These are phyloP conservation scores for Zaprionus inermis DNA, from an alignment of 1,140 invertebrate species.

Conservation along the genomic window DNA sequence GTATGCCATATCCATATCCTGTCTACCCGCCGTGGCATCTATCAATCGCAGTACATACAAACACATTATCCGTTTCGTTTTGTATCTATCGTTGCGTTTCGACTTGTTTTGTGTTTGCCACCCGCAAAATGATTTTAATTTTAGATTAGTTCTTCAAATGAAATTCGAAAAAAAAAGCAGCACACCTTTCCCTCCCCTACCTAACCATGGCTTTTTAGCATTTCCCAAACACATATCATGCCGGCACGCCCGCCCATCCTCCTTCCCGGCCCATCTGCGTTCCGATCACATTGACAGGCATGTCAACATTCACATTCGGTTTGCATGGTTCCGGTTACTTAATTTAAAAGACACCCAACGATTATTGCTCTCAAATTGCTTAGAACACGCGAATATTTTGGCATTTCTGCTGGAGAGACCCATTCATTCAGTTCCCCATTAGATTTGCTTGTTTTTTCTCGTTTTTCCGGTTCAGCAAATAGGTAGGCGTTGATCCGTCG, in stretches of 20 bases:
- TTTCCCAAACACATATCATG: constrained; percentile 42
- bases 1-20: constrained; percentile 28
- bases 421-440: constrained; percentile 23
- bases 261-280: not conserved
- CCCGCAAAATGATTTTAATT: constrained; percentile 73
- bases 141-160: constrained; percentile 66
- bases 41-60: constrained; percentile 50
- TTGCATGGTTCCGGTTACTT: constrained; percentile 77
- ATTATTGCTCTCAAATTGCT: constrained; percentile 79
- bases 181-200: constrained; percentile 12
- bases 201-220: constrained; percentile 22
- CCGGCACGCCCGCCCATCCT: not conserved
- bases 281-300: constrained; percentile 44
- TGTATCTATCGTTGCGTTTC: too few species aligned
- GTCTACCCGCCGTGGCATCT: constrained; percentile 25
- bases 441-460: constrained; percentile 27
- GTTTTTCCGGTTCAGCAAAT: constrained; percentile 62
- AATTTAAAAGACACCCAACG: constrained; percentile 82
- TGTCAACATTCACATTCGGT: constrained; percentile 60
- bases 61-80: constrained; percentile 47
- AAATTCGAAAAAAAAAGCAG: constrained; percentile 32
- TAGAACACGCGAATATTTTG: constrained; percentile 72
- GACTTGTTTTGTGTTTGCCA: constrained; percentile 39
- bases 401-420: constrained; percentile 7
- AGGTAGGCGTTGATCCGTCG: constrained; percentile 73